A percentile compares a stretch with the other conserved stretches of the same genome.
These are phyloP conservation scores for Galaxea fascicularis DNA, from an alignment of 92 coral and sea anemone genomes.

Conservation along the genomic window DNA sequence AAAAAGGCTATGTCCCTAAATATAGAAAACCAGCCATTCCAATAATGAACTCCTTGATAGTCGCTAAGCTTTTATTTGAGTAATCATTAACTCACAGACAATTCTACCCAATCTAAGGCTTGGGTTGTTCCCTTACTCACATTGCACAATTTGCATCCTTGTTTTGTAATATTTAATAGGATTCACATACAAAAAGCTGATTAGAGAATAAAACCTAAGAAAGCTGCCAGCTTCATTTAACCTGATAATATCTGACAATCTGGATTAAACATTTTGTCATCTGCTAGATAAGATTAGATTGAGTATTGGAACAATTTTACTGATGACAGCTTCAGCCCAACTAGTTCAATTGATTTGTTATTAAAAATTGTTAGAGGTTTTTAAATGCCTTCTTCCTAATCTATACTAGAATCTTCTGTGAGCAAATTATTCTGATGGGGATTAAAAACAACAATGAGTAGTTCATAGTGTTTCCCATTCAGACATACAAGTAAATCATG, in stretches of 20 bases:
- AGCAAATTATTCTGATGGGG: not conserved
- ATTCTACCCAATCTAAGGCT: not conserved
- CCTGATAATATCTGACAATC: not conserved
- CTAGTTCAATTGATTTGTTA: not conserved
- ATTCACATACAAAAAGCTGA: not conserved
- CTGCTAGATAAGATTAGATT: not conserved
- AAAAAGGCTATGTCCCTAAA: too few relatives aligned
- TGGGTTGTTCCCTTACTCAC: not conserved
- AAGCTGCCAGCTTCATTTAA: not conserved
- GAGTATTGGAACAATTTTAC: not conserved
- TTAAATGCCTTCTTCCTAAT: not conserved
- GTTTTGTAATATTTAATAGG: not conserved
- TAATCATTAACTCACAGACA: not conserved
- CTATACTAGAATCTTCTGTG: not conserved
- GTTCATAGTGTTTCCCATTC: not conserved
- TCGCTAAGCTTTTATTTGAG: too few relatives aligned
- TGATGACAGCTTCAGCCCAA: constrained; percentile 1
- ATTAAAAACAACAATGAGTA: not conserved
- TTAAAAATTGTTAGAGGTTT: not conserved
- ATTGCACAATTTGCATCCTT: not conserved
- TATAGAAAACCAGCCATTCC: not conserved
- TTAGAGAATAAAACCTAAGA: not conserved
- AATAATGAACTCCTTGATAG: too few relatives aligned
- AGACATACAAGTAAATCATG: not conserved
- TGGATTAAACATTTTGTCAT: constrained; percentile 9